These are phyloP conservation scores for Pseudococcus jackbeardsleyi DNA, from an alignment of 2,888 invertebrate genomes.

Conservation along the genomic window DNA sequence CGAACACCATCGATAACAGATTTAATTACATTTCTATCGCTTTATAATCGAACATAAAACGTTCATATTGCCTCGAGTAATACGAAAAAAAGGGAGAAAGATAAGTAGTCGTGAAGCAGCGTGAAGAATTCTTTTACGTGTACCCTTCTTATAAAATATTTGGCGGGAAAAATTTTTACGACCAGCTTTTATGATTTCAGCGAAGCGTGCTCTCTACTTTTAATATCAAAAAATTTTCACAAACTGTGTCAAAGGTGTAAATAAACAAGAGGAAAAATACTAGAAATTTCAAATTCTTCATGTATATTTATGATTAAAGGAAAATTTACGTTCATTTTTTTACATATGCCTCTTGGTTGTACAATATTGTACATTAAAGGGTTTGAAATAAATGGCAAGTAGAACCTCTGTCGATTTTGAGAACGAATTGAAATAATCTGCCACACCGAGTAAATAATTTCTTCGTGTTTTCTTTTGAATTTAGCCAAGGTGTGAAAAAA, in stretches of 20 bases:
- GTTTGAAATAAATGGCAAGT: not conserved
- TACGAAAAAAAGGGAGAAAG: not conserved
- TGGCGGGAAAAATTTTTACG: not conserved
- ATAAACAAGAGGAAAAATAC: not conserved
- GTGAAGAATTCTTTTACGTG: not conserved
- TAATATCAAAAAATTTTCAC: not conserved
- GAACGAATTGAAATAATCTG: not conserved
- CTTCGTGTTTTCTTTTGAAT: not conserved
- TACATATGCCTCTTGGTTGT: not conserved
- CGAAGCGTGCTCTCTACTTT: not conserved
- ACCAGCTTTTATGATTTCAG: not conserved
- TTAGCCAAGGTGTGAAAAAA: not conserved
- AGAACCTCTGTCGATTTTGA: not conserved
- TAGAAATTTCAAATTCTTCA: not conserved
- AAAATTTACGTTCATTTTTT: constrained; percentile 6
- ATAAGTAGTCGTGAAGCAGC: not conserved
- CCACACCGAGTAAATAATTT: not conserved
- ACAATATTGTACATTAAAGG: not conserved
- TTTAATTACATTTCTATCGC: not conserved
- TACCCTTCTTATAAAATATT: constrained; percentile 5
- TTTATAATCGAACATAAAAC: not conserved
- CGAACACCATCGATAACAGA: not conserved
- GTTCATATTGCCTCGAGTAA: not conserved
- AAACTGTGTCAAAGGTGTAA: constrained; percentile 7
- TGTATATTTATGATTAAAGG: constrained; percentile 10